phyloP scores from a whole-genome alignment of 2,888 invertebrate genomes.

The Nomada flava region DNA sequence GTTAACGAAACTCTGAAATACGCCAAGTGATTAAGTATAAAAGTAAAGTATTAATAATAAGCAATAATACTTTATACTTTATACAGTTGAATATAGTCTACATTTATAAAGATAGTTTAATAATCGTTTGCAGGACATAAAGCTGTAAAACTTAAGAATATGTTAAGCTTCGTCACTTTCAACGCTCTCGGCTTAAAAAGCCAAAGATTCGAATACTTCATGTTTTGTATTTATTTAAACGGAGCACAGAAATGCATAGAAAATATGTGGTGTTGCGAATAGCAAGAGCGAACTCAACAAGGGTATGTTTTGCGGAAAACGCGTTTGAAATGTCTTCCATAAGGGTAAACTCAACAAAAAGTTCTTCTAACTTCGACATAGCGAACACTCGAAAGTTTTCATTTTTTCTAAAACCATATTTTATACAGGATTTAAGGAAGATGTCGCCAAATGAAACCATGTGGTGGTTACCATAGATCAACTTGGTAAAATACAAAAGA shows the following conservation, averaged over 20 bases:
- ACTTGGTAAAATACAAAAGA: too few relatives aligned
- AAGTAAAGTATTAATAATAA: slow-evolving; percentile 6
- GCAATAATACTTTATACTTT: slow-evolving; percentile 20
- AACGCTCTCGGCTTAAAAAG: slow-evolving; percentile 37
- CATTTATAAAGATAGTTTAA: slow-evolving; percentile 13
- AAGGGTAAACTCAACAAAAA: too few relatives aligned
- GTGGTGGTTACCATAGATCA: too few relatives aligned
- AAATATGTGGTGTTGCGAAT: slow-evolving; percentile 7
- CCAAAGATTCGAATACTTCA: slow-evolving; percentile 19
- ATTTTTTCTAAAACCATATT: too few relatives aligned
- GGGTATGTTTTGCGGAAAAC: too few relatives aligned
- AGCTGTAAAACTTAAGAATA: slow-evolving; percentile 14
- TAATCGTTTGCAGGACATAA: slow-evolving; percentile 23
- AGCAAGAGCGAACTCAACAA: too few relatives aligned
- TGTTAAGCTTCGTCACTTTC: slow-evolving; percentile 10
- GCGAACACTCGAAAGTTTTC: too few relatives aligned
- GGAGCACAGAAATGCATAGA: slow-evolving; percentile 33
- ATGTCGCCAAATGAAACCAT: too few relatives aligned
- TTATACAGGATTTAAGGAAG: too few relatives aligned
- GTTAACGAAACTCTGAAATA: slow-evolving; percentile 1
- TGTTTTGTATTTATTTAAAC: slow-evolving; percentile 53
- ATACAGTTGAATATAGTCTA: slow-evolving; percentile 32
- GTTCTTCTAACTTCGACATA: too few relatives aligned
- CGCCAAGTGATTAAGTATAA: neutral
- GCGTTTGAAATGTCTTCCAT: too few relatives aligned